Conservation (phyloP, 2,888 invertebrate genomes). For the Listrodromus nycthemerus region DNA sequence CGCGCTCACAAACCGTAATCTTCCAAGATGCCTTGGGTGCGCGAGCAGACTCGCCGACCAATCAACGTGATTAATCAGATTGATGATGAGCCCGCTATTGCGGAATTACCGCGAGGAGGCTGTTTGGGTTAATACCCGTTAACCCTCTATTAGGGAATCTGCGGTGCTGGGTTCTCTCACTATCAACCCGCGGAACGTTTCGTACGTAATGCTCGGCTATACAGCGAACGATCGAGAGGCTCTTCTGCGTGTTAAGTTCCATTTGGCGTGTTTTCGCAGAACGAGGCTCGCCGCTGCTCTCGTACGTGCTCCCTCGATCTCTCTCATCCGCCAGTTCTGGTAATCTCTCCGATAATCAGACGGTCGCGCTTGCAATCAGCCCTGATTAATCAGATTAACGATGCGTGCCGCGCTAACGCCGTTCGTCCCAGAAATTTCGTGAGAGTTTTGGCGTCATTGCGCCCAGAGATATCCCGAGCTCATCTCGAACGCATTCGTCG, state of each 20-base stretch:
- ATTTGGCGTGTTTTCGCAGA: constrained; percentile 58
- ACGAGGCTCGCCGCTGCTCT: constrained; percentile 37
- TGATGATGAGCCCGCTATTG: constrained; percentile 67
- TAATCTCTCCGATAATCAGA: constrained; percentile 62
- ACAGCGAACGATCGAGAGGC: constrained; percentile 28
- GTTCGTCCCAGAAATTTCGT: constrained; percentile 41
- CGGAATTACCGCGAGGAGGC: constrained; percentile 62
- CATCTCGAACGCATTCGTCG: constrained; percentile 25
- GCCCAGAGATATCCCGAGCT: neutral
- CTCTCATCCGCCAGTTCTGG: constrained; percentile 28
- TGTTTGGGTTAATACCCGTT: constrained; percentile 68
- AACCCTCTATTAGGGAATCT: constrained; percentile 67
- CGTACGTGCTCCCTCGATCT: constrained; percentile 28
- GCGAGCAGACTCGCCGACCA: constrained; percentile 48
- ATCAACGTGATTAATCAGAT: constrained; percentile 68
- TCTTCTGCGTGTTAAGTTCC: constrained; percentile 53
- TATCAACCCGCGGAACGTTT: neutral
- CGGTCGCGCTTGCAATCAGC: constrained; percentile 60
- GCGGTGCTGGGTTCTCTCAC: constrained; percentile 8
- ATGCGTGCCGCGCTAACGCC: constrained; percentile 18
- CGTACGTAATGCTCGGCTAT: constrained; percentile 15
- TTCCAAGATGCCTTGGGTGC: constrained; percentile 41
- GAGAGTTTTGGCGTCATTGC: constrained; percentile 37
- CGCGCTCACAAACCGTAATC: constrained; percentile 59
- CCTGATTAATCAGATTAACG: constrained; percentile 67